phyloP scores from a whole-genome alignment of 64 coral and sea anemone genomes.

The Porites lutea region DNA sequence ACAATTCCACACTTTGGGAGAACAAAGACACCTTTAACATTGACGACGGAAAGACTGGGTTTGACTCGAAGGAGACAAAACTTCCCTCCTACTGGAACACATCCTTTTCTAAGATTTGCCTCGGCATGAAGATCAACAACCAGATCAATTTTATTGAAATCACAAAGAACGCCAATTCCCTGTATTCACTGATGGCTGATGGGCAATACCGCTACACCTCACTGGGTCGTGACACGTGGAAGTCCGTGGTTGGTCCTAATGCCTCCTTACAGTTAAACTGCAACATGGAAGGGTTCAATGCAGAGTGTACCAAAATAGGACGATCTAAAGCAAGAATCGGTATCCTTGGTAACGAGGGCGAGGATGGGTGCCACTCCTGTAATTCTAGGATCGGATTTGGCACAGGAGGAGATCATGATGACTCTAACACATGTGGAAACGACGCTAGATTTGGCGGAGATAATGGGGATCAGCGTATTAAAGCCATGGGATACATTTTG shows the following conservation, averaged over 20 bases:
- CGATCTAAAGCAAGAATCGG: neutral
- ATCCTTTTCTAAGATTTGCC: conserved; percentile 3
- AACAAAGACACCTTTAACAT: conserved; percentile 19
- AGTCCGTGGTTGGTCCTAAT: neutral
- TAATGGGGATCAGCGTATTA: neutral
- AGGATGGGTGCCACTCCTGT: neutral
- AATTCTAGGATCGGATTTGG: conserved; percentile 35
- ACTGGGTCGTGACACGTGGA: conserved; percentile 25
- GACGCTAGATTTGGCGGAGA: neutral
- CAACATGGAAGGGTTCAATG: conserved; percentile 52
- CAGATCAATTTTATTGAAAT: neutral
- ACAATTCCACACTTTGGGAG: conserved; percentile 26
- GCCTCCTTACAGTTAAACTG: conserved; percentile 10
- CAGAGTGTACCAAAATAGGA: neutral
- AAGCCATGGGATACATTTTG: conserved; percentile 18
- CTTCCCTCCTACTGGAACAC: conserved; percentile 34
- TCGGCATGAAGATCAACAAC: neutral
- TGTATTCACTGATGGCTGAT: conserved; percentile 23
- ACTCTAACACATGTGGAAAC: neutral
- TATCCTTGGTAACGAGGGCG: conserved; percentile 36
- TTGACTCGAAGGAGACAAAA: conserved; percentile 48
- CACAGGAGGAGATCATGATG: neutral
- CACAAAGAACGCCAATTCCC: neutral
- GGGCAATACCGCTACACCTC: conserved; percentile 18
- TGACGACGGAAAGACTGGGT: neutral